Percentiles rank a stretch among this genome's conserved stretches.
Conservation (phyloP, 2,888 invertebrate genomes). For the Acrocera orbiculus region DNA sequence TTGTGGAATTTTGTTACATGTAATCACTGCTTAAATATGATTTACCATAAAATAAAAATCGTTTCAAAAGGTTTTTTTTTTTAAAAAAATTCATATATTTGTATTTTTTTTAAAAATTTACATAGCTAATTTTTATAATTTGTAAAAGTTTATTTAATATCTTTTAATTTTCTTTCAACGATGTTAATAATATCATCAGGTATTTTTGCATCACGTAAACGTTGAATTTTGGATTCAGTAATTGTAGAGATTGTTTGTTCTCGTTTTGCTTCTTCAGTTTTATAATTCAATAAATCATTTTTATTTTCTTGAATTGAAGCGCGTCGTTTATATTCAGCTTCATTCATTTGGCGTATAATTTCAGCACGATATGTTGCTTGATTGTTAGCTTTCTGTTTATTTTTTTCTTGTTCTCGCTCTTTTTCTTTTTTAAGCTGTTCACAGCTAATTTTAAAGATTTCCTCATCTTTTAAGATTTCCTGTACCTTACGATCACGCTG, state of each 20-base stretch:
- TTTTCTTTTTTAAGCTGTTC: conserved; percentile 24
- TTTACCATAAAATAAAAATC: too few relatives aligned
- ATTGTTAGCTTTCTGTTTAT: conserved; percentile 18
- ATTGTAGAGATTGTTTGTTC: conserved; percentile 25
- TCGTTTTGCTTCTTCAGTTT: conserved; percentile 24
- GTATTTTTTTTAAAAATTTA: too few relatives aligned
- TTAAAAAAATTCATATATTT: too few relatives aligned
- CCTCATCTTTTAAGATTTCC: conserved; percentile 26
- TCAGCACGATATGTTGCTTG: conserved; percentile 24
- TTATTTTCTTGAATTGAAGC: conserved; percentile 20
- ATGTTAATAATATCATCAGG: conserved; percentile 30
- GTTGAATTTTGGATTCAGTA: conserved; percentile 24
- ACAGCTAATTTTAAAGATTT: conserved; percentile 23
- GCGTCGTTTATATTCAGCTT: conserved; percentile 24
- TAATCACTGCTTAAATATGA: too few relatives aligned
- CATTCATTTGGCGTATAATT: conserved; percentile 27
- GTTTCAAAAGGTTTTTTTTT: too few relatives aligned
- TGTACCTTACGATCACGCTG: conserved; percentile 23
- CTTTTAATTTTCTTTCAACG: conserved; percentile 20
- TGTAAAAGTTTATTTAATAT: conserved; percentile 5
- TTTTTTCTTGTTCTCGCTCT: conserved; percentile 19
- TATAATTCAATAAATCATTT: conserved; percentile 22
- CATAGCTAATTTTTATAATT: too few relatives aligned
- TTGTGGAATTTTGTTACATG: too few relatives aligned
- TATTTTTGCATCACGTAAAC: conserved; percentile 28